These are phyloP conservation scores for Panulirus ornatus DNA, from an alignment of 1,140 invertebrate genomes.

Conservation along the genomic window DNA sequence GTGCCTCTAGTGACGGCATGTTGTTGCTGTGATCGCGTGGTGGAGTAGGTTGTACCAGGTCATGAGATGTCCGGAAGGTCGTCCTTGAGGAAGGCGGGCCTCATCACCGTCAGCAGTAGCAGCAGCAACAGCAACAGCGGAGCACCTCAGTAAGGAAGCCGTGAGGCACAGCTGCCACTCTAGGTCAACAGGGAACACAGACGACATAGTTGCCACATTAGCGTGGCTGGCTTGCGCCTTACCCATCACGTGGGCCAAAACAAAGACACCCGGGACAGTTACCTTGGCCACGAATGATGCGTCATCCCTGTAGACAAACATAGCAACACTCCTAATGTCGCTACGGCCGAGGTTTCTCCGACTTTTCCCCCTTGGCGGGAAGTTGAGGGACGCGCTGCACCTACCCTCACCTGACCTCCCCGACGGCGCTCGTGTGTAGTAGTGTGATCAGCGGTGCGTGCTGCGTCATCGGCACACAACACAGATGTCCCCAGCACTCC, in stretches of 20 bases:
- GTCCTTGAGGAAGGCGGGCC: background rate
- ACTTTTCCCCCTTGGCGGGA: too few relatives aligned
- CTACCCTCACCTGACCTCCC: too few relatives aligned
- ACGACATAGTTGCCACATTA: conserved; percentile 2
- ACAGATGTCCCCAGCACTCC: too few relatives aligned
- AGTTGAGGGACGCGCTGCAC: too few relatives aligned
- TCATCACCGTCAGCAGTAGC: background rate
- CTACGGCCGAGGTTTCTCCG: too few relatives aligned
- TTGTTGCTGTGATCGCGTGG: background rate
- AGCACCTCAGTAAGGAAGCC: background rate
- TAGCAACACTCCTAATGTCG: too few relatives aligned
- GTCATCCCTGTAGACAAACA: background rate
- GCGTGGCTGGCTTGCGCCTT: conserved; percentile 4
- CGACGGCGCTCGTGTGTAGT: background rate
- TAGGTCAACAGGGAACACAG: background rate
- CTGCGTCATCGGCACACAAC: background rate
- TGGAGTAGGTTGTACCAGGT: background rate
- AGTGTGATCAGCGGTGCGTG: too few relatives aligned
- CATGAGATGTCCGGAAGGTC: background rate
- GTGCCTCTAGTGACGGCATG: too few relatives aligned
- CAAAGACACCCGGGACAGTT: conserved; percentile 29
- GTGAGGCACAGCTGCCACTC: background rate
- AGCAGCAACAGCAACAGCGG: background rate
- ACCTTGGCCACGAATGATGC: conserved; percentile 24
- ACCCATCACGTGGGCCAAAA: conserved; percentile 22